Evolutionary conservation across 2,888 invertebrate genomes (phyloP).

Genomic region (Zele albiditarsus): DNA sequence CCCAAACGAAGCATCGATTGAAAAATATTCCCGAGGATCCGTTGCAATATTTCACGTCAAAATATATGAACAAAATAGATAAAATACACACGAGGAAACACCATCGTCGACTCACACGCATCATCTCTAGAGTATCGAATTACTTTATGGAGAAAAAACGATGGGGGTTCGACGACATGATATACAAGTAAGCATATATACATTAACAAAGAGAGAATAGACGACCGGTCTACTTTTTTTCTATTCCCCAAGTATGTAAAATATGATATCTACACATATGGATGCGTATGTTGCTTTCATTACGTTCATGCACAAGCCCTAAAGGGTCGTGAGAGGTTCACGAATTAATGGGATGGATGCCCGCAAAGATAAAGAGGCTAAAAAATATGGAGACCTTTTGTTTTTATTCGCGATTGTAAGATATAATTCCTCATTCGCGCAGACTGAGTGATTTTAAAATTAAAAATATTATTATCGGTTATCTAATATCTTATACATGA

Average conservation of each 20-base stretch:
- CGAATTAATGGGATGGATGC: conserved; percentile 54
- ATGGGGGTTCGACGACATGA: conserved; percentile 17
- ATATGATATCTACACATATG: neutral
- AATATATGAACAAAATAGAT: neutral
- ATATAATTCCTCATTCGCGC: conserved; percentile 33
- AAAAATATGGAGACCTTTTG: conserved; percentile 40
- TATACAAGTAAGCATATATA: neutral
- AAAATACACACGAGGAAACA: neutral
- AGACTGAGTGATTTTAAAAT: conserved; percentile 20
- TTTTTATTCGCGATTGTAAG: conserved; percentile 21
- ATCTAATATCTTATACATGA: neutral
- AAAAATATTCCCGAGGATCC: neutral
- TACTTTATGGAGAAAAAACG: conserved; percentile 6
- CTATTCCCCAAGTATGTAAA: neutral
- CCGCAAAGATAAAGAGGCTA: conserved; percentile 51
- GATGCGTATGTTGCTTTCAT: conserved; percentile 4
- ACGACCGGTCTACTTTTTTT: neutral
- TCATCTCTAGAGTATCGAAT: conserved; percentile 11
- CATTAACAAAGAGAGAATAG: neutral
- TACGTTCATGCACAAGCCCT: conserved; percentile 21
- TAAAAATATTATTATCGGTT: too few species aligned
- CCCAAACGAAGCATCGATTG: too few species aligned
- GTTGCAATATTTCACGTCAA: too few species aligned
- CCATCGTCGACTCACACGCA: neutral
- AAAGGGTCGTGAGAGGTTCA: conserved; percentile 42